These are phyloP conservation scores for Lucinisca nassula DNA, from an alignment of 2,888 invertebrate genomes.

Conservation along the genomic window DNA sequence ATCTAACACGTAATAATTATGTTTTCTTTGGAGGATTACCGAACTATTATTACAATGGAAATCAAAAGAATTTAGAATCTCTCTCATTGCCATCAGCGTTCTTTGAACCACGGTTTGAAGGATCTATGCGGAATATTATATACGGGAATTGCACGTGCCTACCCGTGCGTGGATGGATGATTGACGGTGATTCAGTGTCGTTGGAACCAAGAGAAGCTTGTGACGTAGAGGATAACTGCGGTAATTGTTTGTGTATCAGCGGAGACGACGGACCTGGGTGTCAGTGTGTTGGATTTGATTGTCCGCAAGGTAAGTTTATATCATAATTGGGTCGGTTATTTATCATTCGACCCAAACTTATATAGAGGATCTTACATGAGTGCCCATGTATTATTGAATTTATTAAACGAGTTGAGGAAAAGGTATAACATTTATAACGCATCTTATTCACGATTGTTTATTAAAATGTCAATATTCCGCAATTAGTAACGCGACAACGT, in stretches of 20 bases:
- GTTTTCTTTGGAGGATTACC: constrained; percentile 86
- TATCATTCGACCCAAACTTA: not conserved
- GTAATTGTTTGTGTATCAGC: constrained; percentile 85
- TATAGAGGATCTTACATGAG: no score
- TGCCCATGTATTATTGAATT: no score
- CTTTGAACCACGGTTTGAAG: constrained; percentile 75
- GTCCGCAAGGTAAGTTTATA: constrained; percentile 79
- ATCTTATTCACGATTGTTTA: no score
- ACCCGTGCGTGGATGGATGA: constrained; percentile 77
- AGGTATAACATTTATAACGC: no score
- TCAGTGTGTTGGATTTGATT: constrained; percentile 79
- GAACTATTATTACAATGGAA: constrained; percentile 28
- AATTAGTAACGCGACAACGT: no score
- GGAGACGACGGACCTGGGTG: constrained; percentile 81
- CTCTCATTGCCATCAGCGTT: constrained; percentile 79
- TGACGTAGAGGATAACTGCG: constrained; percentile 81
- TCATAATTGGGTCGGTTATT: not conserved
- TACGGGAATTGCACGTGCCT: constrained; percentile 86
- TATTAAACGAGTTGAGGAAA: no score
- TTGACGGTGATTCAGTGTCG: constrained; percentile 72
- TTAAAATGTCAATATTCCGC: no score
- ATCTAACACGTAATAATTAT: constrained; percentile 76
- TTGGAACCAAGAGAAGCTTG: constrained; percentile 77
- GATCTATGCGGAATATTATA: constrained; percentile 84
- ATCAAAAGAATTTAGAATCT: constrained; percentile 52